phyloP scores from a whole-genome alignment of 2,113 vertebrate species.

The Macroglossus sobrinus region DNA sequence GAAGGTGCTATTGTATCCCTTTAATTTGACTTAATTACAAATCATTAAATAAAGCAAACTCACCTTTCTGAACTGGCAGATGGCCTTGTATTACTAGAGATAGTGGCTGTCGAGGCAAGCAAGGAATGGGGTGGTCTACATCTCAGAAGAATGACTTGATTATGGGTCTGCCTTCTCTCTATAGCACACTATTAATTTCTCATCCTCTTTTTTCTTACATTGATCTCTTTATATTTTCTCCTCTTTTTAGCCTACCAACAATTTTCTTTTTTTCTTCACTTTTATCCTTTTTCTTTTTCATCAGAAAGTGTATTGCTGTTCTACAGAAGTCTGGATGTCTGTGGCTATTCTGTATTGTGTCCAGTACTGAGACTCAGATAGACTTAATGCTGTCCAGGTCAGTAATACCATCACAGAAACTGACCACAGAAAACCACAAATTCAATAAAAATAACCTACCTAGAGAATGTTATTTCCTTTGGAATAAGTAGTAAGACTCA shows the following conservation, averaged over 20 bases:
- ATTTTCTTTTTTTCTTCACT: background rate
- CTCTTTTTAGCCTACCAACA: background rate
- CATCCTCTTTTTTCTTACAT: background rate
- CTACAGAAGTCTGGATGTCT: background rate
- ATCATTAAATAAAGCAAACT: background rate
- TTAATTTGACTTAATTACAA: background rate
- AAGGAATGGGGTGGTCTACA: background rate
- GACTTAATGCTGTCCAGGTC: too few relatives aligned
- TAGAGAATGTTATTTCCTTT: background rate
- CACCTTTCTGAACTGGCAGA: background rate
- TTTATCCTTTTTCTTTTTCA: background rate
- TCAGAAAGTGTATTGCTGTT: background rate
- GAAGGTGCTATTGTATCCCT: background rate
- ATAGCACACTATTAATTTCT: background rate
- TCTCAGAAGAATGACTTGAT: background rate
- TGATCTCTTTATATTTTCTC: background rate
- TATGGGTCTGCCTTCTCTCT: background rate
- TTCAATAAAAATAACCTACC: background rate
- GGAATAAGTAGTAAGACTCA: background rate
- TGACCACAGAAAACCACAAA: background rate
- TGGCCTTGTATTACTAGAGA: background rate
- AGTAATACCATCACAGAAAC: background rate
- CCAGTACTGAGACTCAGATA: background rate
- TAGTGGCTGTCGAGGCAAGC: rapidly evolving
- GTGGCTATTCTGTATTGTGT: background rate